phyloP scores from a whole-genome alignment of 2,113 vertebrate species.

The Hypomesus transpacificus region DNA sequence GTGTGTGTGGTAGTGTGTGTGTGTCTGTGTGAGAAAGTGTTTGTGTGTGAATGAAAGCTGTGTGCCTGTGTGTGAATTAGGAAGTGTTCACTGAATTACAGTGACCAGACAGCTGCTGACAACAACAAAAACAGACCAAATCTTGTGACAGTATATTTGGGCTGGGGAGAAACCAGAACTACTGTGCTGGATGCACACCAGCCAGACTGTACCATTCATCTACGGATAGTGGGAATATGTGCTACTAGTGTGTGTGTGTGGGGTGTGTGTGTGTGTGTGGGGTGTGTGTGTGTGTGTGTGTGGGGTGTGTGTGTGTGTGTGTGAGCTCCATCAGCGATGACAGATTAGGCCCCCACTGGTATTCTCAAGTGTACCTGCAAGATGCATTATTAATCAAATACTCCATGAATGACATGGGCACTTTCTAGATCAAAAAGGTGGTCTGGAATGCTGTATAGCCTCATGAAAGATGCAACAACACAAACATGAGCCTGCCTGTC shows the following conservation, averaged over 20 bases:
- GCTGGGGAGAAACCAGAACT: no score
- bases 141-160: no score
- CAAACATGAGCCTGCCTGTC: background rate
- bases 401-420: background rate
- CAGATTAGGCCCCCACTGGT: slow-evolving; percentile 1
- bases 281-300: background rate
- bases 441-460: background rate
- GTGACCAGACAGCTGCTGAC: no score
- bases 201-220: no score
- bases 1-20: background rate
- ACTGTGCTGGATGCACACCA: no score
- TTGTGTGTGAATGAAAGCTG: background rate
- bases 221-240: background rate
- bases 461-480: background rate
- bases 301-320: background rate
- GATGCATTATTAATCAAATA: slow-evolving; percentile 22
- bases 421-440: background rate
- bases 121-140: no score
- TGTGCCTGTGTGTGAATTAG: background rate
- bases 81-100: no score
- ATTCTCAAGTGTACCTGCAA: background rate
- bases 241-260: background rate
- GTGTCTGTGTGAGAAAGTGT: background rate
- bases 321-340: background rate
- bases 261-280: no score